Conservation (phyloP, 1,140 invertebrate species). For the Drosophila burlai region DNA sequence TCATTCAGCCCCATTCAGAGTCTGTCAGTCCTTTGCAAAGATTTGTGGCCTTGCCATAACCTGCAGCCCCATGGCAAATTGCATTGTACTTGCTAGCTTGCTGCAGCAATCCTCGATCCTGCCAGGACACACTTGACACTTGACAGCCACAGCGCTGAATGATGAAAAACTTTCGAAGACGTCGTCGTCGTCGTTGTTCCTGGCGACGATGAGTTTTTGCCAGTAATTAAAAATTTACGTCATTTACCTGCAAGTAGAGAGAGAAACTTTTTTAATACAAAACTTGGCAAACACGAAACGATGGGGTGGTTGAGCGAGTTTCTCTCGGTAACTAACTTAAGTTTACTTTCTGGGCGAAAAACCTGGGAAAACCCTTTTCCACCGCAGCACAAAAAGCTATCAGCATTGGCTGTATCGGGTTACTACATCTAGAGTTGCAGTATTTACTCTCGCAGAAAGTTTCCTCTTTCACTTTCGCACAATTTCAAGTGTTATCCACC, state of each 20-base stretch:
- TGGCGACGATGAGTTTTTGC: slow-evolving; percentile 59
- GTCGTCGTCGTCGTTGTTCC: slow-evolving; percentile 8
- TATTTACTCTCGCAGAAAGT: slow-evolving; percentile 36
- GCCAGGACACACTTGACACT: slow-evolving; percentile 71
- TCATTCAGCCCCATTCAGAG: slow-evolving; percentile 8
- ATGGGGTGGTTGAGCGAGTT: background rate
- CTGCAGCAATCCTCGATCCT: slow-evolving; percentile 25
- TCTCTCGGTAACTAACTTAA: slow-evolving; percentile 53
- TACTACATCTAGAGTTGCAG: slow-evolving; percentile 8
- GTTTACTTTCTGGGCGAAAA: slow-evolving; percentile 8
- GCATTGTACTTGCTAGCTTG: slow-evolving; percentile 45
- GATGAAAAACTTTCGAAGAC: slow-evolving; percentile 72
- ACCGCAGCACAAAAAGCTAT: slow-evolving; percentile 60
- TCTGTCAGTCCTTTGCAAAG: slow-evolving; percentile 35
- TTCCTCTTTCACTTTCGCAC: slow-evolving; percentile 41
- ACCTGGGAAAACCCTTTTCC: slow-evolving; percentile 12
- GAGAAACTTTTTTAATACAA: slow-evolving; percentile 76
- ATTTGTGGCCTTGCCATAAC: slow-evolving; percentile 50
- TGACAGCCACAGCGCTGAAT: slow-evolving; percentile 67
- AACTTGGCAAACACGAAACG: slow-evolving; percentile 49
- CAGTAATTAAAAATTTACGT: slow-evolving; percentile 81
- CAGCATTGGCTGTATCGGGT: slow-evolving; percentile 46
- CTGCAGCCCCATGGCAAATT: slow-evolving; percentile 47
- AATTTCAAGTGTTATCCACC: slow-evolving; percentile 38
- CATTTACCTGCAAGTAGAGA: slow-evolving; percentile 77